phyloP scores from a whole-genome alignment of 2,888 invertebrate genomes.

The Epinotia bilunana region DNA sequence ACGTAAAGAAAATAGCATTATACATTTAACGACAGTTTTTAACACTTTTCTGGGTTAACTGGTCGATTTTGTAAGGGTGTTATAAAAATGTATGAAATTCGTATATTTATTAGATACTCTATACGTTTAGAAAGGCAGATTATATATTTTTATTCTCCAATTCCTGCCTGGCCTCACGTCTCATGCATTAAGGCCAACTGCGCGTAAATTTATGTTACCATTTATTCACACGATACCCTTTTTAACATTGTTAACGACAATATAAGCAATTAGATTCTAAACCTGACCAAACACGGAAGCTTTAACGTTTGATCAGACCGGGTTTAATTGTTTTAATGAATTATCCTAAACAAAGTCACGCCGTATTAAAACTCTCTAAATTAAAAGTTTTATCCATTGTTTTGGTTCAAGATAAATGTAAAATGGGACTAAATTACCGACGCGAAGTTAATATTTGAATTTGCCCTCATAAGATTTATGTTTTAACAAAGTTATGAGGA shows the following conservation, averaged over 20 bases:
- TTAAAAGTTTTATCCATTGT: conserved; percentile 9
- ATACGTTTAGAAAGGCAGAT: too few relatives aligned
- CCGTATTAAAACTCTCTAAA: conserved; percentile 62
- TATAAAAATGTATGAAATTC: too few relatives aligned
- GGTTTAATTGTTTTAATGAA: conserved; percentile 59
- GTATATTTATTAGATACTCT: too few relatives aligned
- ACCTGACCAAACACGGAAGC: conserved; percentile 53
- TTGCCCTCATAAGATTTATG: neutral
- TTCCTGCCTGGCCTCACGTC: neutral
- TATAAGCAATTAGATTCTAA: conserved; percentile 46
- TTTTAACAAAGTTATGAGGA: neutral
- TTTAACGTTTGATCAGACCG: conserved; percentile 58
- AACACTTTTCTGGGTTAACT: too few relatives aligned
- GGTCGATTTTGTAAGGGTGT: too few relatives aligned
- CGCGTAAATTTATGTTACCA: neutral
- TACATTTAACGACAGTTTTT: too few relatives aligned
- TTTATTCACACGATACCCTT: conserved; percentile 9
- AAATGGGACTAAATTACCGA: conserved; percentile 1
- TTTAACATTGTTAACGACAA: conserved; percentile 3
- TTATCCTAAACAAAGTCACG: conserved; percentile 61
- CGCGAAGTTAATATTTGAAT: neutral
- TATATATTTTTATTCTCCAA: too few relatives aligned
- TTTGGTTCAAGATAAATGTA: conserved; percentile 18
- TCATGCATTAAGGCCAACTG: conserved; percentile 22
- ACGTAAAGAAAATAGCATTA: too few relatives aligned